Percentiles rank a stretch among this genome's conserved stretches.
Conservation (phyloP, 64 coral and sea anemone genomes). For the Orbicella faveolata region DNA sequence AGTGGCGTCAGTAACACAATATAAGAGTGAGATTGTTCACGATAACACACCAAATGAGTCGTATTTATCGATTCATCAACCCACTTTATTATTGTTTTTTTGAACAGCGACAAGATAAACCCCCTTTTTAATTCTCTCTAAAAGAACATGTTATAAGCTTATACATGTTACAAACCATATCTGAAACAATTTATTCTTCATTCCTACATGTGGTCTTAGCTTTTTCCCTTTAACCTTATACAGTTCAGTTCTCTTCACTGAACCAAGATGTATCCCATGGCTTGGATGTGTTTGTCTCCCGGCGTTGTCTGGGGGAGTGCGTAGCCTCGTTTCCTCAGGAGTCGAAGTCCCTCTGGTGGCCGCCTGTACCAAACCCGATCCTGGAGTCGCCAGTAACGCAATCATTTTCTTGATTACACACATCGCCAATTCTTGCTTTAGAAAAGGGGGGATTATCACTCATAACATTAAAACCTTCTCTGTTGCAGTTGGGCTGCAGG, state of each 20-base stretch:
- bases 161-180: too few relatives aligned
- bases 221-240: not conserved
- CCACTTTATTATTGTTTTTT: too few relatives aligned
- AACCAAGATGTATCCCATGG: slow-evolving; percentile 51
- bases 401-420: slow-evolving; percentile 39
- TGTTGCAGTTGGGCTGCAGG: slow-evolving; percentile 59
- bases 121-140: too few relatives aligned
- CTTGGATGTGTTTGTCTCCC: not conserved
- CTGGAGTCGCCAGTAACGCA: slow-evolving; percentile 43
- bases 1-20: too few relatives aligned
- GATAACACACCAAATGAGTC: too few relatives aligned
- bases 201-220: not conserved
- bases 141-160: too few relatives aligned
- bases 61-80: too few relatives aligned
- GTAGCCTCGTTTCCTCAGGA: slow-evolving; percentile 19
- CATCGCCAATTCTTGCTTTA: slow-evolving; percentile 51
- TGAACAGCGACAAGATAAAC: too few relatives aligned
- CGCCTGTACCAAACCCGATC: slow-evolving; percentile 43
- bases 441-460: not conserved
- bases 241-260: slow-evolving; percentile 12
- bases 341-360: too few relatives aligned
- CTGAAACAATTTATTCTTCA: too few relatives aligned
- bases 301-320: not conserved
- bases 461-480: slow-evolving; percentile 46
- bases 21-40: too few relatives aligned